Base-by-base conservation (phyloP, 2,113 vertebrate species). In the Connochaetes taurinus region DNA sequence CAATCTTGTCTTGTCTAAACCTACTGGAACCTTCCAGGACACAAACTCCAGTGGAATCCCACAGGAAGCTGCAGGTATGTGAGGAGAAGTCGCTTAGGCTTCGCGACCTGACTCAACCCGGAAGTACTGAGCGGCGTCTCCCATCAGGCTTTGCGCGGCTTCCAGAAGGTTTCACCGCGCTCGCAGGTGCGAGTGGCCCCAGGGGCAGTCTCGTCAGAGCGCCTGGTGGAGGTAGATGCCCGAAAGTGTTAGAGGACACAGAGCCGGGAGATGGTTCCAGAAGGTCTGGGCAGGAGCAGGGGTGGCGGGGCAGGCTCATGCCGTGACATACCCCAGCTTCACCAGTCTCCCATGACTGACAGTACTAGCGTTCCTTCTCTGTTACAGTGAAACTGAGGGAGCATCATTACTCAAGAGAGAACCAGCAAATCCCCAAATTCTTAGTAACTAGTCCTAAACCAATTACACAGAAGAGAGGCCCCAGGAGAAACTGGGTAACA, bases 141-240 rank as follows among this genome's bases (percentile, higher is more conserved):
- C 80, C 80, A 52, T n/a, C 80, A 82, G 33, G 50, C 80, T 82
- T 53, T 14, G 80, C 19, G 33, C 47, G 2, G 33, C 50, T 21
- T 31, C 50, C 17, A 13, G 50, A 82, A 53, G 80, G 17, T 82
- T 33, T 12, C 9, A 0, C 78, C 1, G 10, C 8, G 2, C 31
- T 81, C 1, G 17, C n/a, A 17, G 17, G 78, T 6, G 47, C 1
- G 3, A 33, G 47, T 0, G 16, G 8, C 31, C 47, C 47, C 17
- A 50, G 29, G 19, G 47, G 47, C 31, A 19, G 29, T 21, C 31
- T 19, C 29, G 45, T 33, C 80, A 52, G 47, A n/a, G 10, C 1
- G 6, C 33, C 31, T 13, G 50, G 80, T 1, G 1, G 50, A 52
- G 45, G 33, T 0, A 2, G 80, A 52, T 13, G 33, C 33, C 33